Percentiles rank a stretch among this genome's conserved stretches.
phyloP scores from a whole-genome alignment of 2,888 invertebrate genomes.

The Orgyia antiqua region DNA sequence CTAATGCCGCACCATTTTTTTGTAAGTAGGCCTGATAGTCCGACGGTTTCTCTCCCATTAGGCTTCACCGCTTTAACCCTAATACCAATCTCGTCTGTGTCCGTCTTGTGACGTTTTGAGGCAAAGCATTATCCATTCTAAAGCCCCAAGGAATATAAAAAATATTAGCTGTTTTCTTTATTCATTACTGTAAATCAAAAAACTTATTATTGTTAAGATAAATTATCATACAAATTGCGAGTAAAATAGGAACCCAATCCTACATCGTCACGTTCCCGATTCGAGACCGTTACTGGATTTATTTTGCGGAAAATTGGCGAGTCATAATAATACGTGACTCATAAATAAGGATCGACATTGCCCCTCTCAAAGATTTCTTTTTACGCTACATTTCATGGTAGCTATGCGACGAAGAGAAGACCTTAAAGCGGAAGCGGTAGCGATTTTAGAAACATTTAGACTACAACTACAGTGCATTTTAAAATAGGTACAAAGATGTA shows the following conservation, averaged over 20 bases:
- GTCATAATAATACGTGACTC: conserved; percentile 74
- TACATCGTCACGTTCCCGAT: conserved; percentile 45
- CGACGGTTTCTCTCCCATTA: too few relatives aligned
- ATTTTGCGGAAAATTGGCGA: conserved; percentile 74
- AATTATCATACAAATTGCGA: conserved; percentile 57
- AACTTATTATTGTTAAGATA: conserved; percentile 24
- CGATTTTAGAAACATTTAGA: conserved; percentile 9
- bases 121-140: too few relatives aligned
- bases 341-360: conserved; percentile 74
- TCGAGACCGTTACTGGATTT: conserved; percentile 55
- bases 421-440: conserved; percentile 13
- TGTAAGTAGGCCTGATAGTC: too few relatives aligned
- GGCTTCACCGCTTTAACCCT: too few relatives aligned
- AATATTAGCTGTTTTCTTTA: too few relatives aligned
- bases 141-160: too few relatives aligned
- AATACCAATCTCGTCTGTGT: too few relatives aligned
- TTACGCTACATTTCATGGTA: conserved; percentile 69
- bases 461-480: too few relatives aligned
- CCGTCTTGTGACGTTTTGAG: too few relatives aligned
- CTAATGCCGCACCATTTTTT: too few relatives aligned
- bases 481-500: too few relatives aligned
- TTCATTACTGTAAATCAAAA: conserved; percentile 29
- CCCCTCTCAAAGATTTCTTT: conserved; percentile 67
- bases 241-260: conserved; percentile 54
- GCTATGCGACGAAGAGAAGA: conserved; percentile 25